Conservation (phyloP, 2,797 vertebrate species). For the Erethizon dorsatum region DNA sequence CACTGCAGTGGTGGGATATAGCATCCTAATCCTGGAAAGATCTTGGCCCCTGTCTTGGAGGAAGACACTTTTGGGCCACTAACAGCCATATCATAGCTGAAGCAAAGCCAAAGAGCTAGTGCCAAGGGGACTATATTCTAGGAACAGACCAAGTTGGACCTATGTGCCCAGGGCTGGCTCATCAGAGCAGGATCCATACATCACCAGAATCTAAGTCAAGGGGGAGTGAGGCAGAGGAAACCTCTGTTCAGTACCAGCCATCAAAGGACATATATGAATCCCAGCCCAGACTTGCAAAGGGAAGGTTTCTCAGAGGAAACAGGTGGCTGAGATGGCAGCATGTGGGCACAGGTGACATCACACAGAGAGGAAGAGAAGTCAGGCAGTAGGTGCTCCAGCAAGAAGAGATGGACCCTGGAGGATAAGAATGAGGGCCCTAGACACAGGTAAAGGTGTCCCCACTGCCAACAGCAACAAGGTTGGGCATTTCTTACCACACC, state of each 20-base stretch:
- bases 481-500: background rate
- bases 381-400: background rate
- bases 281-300: background rate
- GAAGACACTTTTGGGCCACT: background rate
- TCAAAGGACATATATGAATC: too few relatives aligned
- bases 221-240: rapidly evolving
- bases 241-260: too few relatives aligned
- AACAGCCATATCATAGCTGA: background rate
- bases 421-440: too few relatives aligned
- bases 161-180: too few relatives aligned
- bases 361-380: background rate
- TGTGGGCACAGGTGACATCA: too few relatives aligned
- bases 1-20: background rate
- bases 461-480: background rate
- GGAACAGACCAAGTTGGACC: background rate
- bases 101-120: background rate
- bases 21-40: rapidly evolving
- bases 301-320: background rate
- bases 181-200: background rate
- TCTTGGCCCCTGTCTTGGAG: background rate
- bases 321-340: background rate
- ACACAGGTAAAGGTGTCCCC: background rate
- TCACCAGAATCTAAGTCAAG: background rate
- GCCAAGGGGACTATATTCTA: rapidly evolving
- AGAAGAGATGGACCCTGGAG: background rate